phyloP scores from a whole-genome alignment of 2,888 invertebrate genomes.

The Tortricodes alternella region DNA sequence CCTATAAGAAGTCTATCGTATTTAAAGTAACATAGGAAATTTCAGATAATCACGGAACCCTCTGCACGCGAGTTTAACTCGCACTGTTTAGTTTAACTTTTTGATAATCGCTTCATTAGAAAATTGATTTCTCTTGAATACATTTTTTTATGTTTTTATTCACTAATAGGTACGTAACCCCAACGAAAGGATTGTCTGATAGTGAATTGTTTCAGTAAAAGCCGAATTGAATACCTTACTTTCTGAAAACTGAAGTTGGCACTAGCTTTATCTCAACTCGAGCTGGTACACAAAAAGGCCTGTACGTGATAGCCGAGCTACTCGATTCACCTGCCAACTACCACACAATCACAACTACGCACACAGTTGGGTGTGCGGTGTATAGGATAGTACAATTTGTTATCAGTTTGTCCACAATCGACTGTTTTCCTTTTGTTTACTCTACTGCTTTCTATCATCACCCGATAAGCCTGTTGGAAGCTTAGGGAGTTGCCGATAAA shows the following conservation, averaged over 20 bases:
- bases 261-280: constrained; percentile 28
- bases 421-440: constrained; percentile 1
- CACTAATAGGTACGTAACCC: no score
- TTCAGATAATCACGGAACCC: no score
- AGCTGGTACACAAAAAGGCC: constrained; percentile 24
- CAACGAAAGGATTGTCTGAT: no score
- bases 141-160: no score
- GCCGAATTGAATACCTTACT: constrained; percentile 20
- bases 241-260: constrained; percentile 25
- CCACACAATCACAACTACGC: constrained; percentile 5
- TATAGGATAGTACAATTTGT: background rate
- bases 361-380: background rate
- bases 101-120: no score
- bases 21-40: no score
- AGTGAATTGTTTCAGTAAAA: constrained; percentile 11
- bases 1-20: no score
- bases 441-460: constrained; percentile 8
- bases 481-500: constrained; percentile 2
- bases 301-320: constrained; percentile 26
- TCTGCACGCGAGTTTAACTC: no score
- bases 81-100: no score
- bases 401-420: background rate
- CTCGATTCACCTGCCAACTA: constrained; percentile 31
- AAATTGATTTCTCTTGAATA: no score
- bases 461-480: constrained; percentile 1